These are phyloP conservation scores for Procavia capensis DNA, from an alignment of 2,113 vertebrate genomes.

Conservation along the genomic window DNA sequence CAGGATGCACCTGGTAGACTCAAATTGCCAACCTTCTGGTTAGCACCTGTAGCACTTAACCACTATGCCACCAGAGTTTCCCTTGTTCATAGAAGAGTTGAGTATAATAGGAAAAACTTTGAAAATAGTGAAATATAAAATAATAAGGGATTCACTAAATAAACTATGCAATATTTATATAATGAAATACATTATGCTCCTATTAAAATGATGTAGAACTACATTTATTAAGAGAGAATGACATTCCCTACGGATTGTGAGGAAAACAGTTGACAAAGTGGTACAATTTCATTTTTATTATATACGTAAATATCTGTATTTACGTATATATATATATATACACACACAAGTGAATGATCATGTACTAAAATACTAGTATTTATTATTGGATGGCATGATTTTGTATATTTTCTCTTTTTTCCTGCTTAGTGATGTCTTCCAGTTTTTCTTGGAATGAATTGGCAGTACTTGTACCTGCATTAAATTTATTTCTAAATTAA, in stretches of 20 bases:
- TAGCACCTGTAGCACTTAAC: no score
- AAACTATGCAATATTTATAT: not conserved
- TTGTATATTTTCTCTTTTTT: conserved; percentile 26
- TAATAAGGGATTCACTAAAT: not conserved
- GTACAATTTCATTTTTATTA: conserved; percentile 26
- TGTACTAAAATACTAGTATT: conserved; percentile 21
- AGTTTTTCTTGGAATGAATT: conserved; percentile 55
- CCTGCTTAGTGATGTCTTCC: not conserved
- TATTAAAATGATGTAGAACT: not conserved
- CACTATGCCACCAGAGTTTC: no score
- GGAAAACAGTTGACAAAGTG: conserved; percentile 13
- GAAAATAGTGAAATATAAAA: conserved; percentile 36
- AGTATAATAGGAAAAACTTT: not conserved
- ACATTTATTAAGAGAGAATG: conserved; percentile 43
- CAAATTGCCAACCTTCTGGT: no score
- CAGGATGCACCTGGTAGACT: no score
- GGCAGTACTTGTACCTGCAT: conserved; percentile 7
- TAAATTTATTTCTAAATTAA: conserved; percentile 65
- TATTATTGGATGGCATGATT: not conserved
- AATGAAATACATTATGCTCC: not conserved
- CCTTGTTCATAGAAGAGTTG: not conserved
- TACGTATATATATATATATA: not conserved
- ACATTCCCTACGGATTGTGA: conserved; percentile 17
- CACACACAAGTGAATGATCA: not conserved
- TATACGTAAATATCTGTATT: not conserved